A percentile compares a stretch with the other conserved stretches of the same genome.
phyloP scores from a whole-genome alignment of 2,113 vertebrate genomes.

The Acinonyx jubatus region DNA sequence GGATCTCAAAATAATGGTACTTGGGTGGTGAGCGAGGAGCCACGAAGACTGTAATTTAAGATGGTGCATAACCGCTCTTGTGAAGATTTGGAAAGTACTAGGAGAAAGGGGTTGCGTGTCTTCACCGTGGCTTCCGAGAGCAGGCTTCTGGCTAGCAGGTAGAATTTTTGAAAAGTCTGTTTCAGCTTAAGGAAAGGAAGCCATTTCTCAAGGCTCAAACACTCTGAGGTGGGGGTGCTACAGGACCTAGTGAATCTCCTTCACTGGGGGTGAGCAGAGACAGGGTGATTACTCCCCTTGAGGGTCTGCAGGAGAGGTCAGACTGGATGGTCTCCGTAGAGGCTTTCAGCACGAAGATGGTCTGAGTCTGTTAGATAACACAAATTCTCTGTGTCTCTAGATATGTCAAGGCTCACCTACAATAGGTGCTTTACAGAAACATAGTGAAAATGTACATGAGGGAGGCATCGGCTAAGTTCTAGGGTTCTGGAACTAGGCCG shows the following conservation, averaged over 20 bases:
- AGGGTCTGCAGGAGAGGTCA: not conserved
- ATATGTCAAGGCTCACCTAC: not conserved
- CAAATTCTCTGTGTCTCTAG: not conserved
- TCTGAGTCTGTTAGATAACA: not conserved
- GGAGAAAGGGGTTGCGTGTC: not conserved
- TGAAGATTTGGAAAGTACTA: not conserved
- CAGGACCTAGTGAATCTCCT: rapidly evolving
- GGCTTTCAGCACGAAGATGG: not conserved
- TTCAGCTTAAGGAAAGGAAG: not conserved
- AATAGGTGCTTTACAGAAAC: not conserved
- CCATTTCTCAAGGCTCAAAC: not conserved
- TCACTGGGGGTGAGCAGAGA: not conserved
- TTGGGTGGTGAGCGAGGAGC: not conserved
- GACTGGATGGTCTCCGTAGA: not conserved
- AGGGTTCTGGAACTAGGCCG: not conserved
- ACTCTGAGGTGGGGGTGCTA: not conserved
- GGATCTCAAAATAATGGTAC: not conserved
- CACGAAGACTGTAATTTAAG: not conserved
- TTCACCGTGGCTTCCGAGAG: not conserved
- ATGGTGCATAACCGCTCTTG: not conserved
- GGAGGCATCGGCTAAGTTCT: not conserved
- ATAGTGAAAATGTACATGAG: not conserved
- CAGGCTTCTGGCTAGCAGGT: not conserved
- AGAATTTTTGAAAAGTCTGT: not conserved
- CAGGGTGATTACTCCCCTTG: too few relatives aligned